Evolutionary conservation across 2,113 vertebrate genomes (phyloP).

Genomic region (Thalassarche chlororhynchos): DNA sequence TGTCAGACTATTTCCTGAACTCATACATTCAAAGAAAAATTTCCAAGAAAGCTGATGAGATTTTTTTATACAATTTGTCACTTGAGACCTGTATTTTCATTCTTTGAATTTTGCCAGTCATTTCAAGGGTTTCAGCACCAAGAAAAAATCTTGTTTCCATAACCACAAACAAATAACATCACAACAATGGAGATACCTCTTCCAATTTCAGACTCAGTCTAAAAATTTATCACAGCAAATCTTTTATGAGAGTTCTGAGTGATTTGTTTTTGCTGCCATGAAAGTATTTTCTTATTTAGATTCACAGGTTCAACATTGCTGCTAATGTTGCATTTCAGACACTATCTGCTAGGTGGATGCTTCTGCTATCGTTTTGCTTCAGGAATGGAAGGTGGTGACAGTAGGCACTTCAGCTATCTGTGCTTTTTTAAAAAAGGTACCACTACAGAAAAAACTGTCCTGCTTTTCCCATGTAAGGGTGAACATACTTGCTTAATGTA

Average conservation of each 20-base stretch:
- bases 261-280: not conserved
- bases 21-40: not conserved
- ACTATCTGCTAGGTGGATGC: not conserved
- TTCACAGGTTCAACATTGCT: not conserved
- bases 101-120: constrained; percentile 8
- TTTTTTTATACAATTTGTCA: not conserved
- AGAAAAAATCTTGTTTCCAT: constrained; percentile 41
- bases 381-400: not conserved
- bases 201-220: not conserved
- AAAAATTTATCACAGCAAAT: not conserved
- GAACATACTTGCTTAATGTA: not conserved
- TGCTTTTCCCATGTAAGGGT: not conserved
- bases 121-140: not conserved
- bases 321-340: not conserved
- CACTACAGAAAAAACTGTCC: not conserved
- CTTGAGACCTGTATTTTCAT: constrained; percentile 7
- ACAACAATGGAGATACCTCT: constrained; percentile 15
- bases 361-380: not conserved
- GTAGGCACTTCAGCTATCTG: not conserved
- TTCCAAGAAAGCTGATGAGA: not conserved
- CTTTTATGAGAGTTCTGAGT: not conserved
- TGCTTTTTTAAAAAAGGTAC: not conserved
- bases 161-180: constrained; percentile 44
- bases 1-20: not conserved
- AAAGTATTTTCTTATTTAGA: not conserved